phyloP scores from a whole-genome alignment of 1,140 invertebrate species.

The Lasaia peninsularis region DNA sequence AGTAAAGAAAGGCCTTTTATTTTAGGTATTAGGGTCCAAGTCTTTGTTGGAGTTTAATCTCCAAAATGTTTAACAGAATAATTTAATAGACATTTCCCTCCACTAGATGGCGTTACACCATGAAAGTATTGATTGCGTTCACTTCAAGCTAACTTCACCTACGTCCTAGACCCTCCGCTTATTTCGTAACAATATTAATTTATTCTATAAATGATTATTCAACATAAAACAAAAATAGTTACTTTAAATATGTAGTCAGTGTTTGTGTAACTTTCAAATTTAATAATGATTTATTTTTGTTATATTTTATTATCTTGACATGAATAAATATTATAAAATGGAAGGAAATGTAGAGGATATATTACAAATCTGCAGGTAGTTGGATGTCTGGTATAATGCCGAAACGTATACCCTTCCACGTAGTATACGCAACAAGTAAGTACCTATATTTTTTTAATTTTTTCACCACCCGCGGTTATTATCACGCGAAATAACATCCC shows the following conservation, averaged over 20 bases:
- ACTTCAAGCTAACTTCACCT: constrained; percentile 26
- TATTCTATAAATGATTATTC: constrained; percentile 14
- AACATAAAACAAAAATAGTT: constrained; percentile 7
- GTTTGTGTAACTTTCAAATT: neutral
- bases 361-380: constrained; percentile 43
- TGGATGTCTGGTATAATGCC: constrained; percentile 54
- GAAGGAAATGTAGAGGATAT: constrained; percentile 1
- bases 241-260: constrained; percentile 27
- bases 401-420: constrained; percentile 72
- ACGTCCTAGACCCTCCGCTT: constrained; percentile 25
- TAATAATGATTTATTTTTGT: constrained; percentile 13
- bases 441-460: constrained; percentile 21
- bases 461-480: too few species aligned
- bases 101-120: constrained; percentile 27
- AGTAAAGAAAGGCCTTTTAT: too few species aligned
- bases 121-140: constrained; percentile 8
- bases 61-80: too few species aligned
- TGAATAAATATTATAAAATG: constrained; percentile 19
- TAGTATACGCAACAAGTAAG: constrained; percentile 77
- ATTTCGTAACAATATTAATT: constrained; percentile 30
- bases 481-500: too few species aligned
- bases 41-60: too few species aligned
- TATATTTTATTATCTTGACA: constrained; percentile 17
- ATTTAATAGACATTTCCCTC: constrained; percentile 5
- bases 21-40: too few species aligned